Percentiles rank a stretch among this genome's conserved stretches.
These are phyloP conservation scores for Etheostoma spectabile DNA, from an alignment of 2,113 vertebrate species.

Conservation along the genomic window DNA sequence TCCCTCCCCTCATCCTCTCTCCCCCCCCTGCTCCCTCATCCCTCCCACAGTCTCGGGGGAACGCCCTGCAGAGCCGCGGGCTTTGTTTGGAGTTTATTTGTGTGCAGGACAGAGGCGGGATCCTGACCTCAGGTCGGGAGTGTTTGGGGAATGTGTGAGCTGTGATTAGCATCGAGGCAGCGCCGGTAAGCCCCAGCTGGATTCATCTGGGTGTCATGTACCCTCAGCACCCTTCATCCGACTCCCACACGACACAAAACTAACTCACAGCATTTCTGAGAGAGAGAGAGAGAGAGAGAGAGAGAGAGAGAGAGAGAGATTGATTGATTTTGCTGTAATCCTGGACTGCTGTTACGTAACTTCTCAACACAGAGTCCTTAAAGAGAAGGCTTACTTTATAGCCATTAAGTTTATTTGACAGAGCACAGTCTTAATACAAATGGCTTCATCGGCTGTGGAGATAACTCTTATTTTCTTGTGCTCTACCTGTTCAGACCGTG, in stretches of 20 bases:
- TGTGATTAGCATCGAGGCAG: constrained; percentile 50
- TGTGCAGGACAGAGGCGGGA: constrained; percentile 60
- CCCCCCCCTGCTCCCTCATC: constrained; percentile 22
- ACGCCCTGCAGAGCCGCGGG: constrained; percentile 50
- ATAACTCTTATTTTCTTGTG: neutral
- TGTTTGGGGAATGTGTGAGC: constrained; percentile 63
- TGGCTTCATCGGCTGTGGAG: neutral
- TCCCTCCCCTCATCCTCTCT: neutral
- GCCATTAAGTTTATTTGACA: neutral
- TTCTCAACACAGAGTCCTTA: constrained; percentile 1
- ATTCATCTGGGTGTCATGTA: constrained; percentile 30
- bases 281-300: no score
- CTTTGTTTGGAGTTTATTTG: constrained; percentile 80
- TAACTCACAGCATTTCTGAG: no score
- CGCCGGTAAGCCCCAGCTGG: constrained; percentile 19
- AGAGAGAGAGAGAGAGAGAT: no score
- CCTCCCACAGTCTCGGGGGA: constrained; percentile 55
- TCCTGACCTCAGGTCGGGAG: constrained; percentile 74
- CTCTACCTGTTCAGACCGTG: constrained; percentile 14
- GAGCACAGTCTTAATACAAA: neutral
- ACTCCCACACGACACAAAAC: neutral
- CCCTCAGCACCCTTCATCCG: neutral
- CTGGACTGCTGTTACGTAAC: constrained; percentile 34
- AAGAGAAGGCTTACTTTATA: neutral
- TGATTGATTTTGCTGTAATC: constrained; percentile 19